Conservation (phyloP, 2,113 vertebrate species). For the Toxotes chatareus region DNA sequence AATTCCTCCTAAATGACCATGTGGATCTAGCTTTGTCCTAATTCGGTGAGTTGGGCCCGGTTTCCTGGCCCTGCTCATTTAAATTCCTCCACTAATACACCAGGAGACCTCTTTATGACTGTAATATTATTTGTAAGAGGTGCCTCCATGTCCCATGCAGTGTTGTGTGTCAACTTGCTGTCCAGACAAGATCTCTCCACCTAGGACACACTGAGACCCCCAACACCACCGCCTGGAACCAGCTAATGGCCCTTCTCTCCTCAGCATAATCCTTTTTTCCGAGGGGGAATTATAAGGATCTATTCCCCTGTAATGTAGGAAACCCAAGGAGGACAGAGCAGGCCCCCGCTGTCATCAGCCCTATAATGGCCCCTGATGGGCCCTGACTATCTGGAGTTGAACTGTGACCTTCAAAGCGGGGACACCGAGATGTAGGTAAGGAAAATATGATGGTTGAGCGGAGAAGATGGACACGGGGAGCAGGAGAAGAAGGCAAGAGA, state of each 20-base stretch:
- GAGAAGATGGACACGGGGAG: slow-evolving; percentile 35
- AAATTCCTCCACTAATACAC: slow-evolving; percentile 62
- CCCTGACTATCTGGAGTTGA: slow-evolving; percentile 83
- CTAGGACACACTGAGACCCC: slow-evolving; percentile 38
- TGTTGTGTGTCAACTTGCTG: slow-evolving; percentile 48
- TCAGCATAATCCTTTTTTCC: slow-evolving; percentile 85
- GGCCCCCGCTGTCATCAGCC: slow-evolving; percentile 87
- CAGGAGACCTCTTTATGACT: slow-evolving; percentile 33
- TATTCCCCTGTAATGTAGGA: slow-evolving; percentile 86
- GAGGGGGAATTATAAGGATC: slow-evolving; percentile 86
- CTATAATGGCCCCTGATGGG: slow-evolving; percentile 84
- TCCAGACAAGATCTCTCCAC: slow-evolving; percentile 62
- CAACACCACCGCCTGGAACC: slow-evolving; percentile 70
- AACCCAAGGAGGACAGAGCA: slow-evolving; percentile 84
- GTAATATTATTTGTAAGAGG: slow-evolving; percentile 45
- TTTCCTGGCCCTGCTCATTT: slow-evolving; percentile 34
- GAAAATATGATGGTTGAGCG: slow-evolving; percentile 50
- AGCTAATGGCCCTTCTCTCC: slow-evolving; percentile 85
- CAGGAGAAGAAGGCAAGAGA: slow-evolving; percentile 43
- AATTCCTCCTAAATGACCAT: slow-evolving; percentile 58
- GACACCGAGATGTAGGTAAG: slow-evolving; percentile 50
- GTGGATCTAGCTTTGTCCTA: slow-evolving; percentile 29
- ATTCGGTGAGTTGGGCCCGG: slow-evolving; percentile 1
- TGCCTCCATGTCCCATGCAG: slow-evolving; percentile 38
- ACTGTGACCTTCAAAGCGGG: slow-evolving; percentile 89